phyloP scores from a whole-genome alignment of 2,113 vertebrate genomes.

The Rousettus leschenaultii region DNA sequence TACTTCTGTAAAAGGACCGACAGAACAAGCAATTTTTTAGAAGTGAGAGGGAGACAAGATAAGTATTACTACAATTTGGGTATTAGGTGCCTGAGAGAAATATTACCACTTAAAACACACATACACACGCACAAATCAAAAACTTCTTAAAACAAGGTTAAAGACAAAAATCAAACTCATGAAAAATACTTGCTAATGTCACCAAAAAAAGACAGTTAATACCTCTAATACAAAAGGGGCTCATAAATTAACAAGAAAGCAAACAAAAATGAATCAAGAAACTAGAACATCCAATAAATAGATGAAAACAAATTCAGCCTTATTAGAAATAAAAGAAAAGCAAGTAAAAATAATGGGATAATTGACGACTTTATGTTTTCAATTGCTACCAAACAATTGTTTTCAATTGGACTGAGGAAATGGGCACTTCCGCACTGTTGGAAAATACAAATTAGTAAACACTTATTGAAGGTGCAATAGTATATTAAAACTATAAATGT shows the following conservation, averaged over 20 bases:
- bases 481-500: neutral
- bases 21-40: neutral
- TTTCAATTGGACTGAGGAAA: neutral
- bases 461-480: neutral
- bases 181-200: neutral
- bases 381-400: no score
- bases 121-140: neutral
- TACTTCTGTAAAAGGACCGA: neutral
- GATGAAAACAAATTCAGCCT: slow-evolving; percentile 17
- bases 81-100: neutral
- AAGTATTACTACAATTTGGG: neutral
- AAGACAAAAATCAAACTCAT: slow-evolving; percentile 5
- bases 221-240: neutral
- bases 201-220: neutral
- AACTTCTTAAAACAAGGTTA: slow-evolving; percentile 25
- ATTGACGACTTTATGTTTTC: neutral
- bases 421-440: neutral
- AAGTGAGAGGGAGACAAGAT: neutral
- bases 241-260: neutral
- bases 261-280: neutral
- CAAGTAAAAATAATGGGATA: neutral
- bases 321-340: neutral
- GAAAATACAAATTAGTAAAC: neutral
- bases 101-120: neutral
- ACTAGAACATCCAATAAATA: neutral